Base-by-base conservation (phyloP, 1,140 invertebrate genomes). In the Acromyrmex heyeri region DNA sequence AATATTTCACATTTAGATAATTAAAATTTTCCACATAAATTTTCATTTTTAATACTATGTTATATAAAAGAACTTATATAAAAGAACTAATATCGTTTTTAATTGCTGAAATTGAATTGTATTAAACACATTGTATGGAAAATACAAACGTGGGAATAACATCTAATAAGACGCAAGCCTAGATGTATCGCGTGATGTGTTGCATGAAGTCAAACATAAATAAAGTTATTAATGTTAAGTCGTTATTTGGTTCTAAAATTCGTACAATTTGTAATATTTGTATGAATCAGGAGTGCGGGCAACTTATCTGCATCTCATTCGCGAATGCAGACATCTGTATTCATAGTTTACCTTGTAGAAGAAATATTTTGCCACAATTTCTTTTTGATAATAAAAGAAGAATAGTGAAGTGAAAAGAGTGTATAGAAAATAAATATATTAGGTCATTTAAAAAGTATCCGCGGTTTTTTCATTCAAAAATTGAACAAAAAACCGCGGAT, bases 61-160 rank as follows among this genome's bases (percentile, higher is more conserved):
- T 55, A 16, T 10, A 1, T 16, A 61, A 75, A 59, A 61, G n/a
- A 16, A 38, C 38, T 0, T 59, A 21, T 8, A 1, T 16, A 75
- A 75, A 59, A 61, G n/a, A 16, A 38, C 38, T 0, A 59, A 24
- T 14, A 5, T 64, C 5, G 7, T 18, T 10, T 77, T 62, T 48
- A 77, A 77, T 77, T 44, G 8, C 16, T 64, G 16, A n/a, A 62
- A 64, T 64, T 44, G 38, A 44, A 48, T 27, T 24, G 12, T 10
- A 27, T 64, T 48, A 50, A 24, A 50, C 2, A n/a, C 1, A 77
- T 48, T 62, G 14, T 12, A 14, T 1, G 34, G 10, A 44, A 7
- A 59, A 75, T 77, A 62, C 8, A 76, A 62, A 18, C n/a, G 16
- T 57, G 53, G 5, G 34, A 76, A 76, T 76, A 76, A 59, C n/a